phyloP scores from a whole-genome alignment of 2,113 vertebrate genomes.

The Prunella himalayana region DNA sequence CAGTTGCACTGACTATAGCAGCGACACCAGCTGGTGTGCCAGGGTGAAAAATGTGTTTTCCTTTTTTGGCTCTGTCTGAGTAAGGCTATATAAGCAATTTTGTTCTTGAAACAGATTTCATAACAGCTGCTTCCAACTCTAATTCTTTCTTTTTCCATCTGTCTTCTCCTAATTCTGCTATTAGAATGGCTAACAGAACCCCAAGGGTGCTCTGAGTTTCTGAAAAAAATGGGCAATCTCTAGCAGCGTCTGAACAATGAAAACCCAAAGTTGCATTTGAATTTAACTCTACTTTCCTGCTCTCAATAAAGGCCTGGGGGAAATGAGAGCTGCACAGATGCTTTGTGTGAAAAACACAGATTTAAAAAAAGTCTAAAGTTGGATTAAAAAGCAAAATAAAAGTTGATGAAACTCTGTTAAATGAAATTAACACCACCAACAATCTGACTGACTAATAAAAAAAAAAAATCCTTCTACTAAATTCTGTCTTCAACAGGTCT shows the following conservation, averaged over 20 bases:
- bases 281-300: background rate
- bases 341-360: background rate
- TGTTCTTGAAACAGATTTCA: slow-evolving; percentile 35
- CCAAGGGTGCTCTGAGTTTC: background rate
- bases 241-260: background rate
- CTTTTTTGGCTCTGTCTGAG: background rate
- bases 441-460: background rate
- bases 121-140: slow-evolving; percentile 40
- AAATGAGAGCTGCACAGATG: background rate
- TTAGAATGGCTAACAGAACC: slow-evolving; percentile 36
- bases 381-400: background rate
- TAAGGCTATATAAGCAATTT: slow-evolving; percentile 10
- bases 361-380: background rate
- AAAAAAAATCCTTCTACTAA: background rate
- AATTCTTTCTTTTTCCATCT: slow-evolving; percentile 39
- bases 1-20: background rate
- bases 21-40: slow-evolving; percentile 13
- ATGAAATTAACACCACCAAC: background rate
- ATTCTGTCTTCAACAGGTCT: background rate
- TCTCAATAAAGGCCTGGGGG: background rate
- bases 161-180: slow-evolving; percentile 37
- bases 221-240: background rate
- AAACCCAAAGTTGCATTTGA: background rate
- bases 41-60: slow-evolving; percentile 35
- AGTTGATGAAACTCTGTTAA: background rate